Percentiles rank a stretch among this genome's conserved stretches.
phyloP scores from a whole-genome alignment of 2,797 vertebrate genomes.

The Micrastur ruficollis region DNA sequence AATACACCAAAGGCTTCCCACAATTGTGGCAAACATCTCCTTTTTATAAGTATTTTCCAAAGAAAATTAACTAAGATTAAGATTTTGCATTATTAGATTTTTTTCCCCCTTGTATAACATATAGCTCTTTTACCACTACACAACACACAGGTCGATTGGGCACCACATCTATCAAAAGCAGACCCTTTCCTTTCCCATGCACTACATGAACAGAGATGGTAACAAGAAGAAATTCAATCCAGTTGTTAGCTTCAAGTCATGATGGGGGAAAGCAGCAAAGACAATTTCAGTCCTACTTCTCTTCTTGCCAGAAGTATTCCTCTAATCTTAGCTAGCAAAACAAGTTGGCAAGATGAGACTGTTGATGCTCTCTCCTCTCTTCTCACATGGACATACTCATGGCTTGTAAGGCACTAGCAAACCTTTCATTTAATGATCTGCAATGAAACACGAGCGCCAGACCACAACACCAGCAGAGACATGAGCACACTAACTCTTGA shows the following conservation, averaged over 20 bases:
- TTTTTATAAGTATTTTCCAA: neutral
- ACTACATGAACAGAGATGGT: neutral
- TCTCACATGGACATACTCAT: neutral
- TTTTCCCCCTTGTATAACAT: neutral
- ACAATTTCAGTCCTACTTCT: neutral
- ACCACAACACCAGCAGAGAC: neutral
- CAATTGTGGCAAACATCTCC: neutral
- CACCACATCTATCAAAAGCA: neutral
- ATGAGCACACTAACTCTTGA: neutral
- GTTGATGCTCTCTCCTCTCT: neutral
- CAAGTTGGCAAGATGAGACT: neutral
- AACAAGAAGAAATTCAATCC: neutral
- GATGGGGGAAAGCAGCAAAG: neutral
- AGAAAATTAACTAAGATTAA: neutral
- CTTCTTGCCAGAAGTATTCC: neutral
- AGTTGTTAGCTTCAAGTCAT: neutral
- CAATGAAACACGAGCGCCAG: neutral
- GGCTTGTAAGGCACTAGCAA: neutral
- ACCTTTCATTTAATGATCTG: neutral
- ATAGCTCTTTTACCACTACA: neutral
- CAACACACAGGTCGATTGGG: rapidly evolving
- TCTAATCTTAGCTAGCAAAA: neutral
- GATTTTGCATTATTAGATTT: neutral
- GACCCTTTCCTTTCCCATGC: neutral
- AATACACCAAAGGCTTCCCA: neutral